Evolutionary conservation across 2,113 vertebrate genomes (phyloP), one percentile per base, ranked within the genome.

Genomic region (Percopsis transmontana): DNA sequence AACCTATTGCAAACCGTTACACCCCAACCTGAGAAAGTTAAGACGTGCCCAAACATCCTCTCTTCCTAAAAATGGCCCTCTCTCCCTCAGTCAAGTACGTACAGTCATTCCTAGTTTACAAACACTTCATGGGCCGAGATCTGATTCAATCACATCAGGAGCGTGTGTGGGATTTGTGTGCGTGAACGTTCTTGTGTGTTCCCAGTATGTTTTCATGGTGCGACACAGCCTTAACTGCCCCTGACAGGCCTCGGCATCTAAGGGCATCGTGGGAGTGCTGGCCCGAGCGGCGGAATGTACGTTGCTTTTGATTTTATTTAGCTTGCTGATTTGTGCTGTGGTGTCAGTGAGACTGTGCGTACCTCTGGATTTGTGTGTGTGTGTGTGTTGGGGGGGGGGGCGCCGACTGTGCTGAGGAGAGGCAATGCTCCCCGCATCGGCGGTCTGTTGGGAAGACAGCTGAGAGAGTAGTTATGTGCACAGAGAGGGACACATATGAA

Each of bases 401-500:
- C 3, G 15, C 16, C 23, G 40, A 15, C 21, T n/a, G 52, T 23
- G 52, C 33, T 66, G 52, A 4, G 21, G 62, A 16, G 20, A 21
- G 21, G 21, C 5, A n/a, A n/a, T n/a, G n/a, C n/a, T n/a, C n/a
- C n/a, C n/a, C n/a, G n/a, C n/a, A n/a, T n/a, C n/a, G n/a, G 14
- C 18, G 52, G 9, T 15, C 53, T 23, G 18, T 16, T 27, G 58
- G 21, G 41, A 50, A 39, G 21, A 62, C 5, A 15, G 41, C 38
- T 16, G 3, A 39, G 27, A 5, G 6, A 51, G 54, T 14, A 42
- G n/a, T 21, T n/a, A 40, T 40, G 57, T n/a, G 11, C 38, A 21
- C n/a, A 68, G 20, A 59, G 8, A 27, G 12, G 50, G 62, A 56
- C 27, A 55, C 50, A 14, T 58, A 40, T 62, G 23, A 74, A 72